These are phyloP conservation scores for Andrena flavipes DNA, from an alignment of 2,888 invertebrate genomes.

Conservation along the genomic window DNA sequence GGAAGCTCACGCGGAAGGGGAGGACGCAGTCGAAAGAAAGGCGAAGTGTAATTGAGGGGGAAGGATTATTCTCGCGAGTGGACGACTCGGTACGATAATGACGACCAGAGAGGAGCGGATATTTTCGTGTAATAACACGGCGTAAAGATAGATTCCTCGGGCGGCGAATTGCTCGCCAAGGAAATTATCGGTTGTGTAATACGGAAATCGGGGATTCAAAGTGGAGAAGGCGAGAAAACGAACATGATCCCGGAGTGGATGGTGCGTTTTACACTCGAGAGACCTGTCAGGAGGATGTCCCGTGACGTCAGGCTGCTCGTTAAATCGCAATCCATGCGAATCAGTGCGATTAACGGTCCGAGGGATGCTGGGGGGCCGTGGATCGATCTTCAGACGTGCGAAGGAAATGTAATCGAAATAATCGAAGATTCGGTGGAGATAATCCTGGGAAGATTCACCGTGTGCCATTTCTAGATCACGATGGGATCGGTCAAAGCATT, in stretches of 20 bases:
- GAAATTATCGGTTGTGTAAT: constrained; percentile 30
- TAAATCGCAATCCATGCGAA: constrained; percentile 23
- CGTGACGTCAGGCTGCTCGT: constrained; percentile 17
- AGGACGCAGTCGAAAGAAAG: not conserved
- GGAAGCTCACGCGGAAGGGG: not conserved
- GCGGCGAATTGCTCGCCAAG: constrained; percentile 3
- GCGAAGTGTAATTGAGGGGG: constrained; percentile 9
- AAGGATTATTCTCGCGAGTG: constrained; percentile 1
- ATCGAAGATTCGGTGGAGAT: not conserved
- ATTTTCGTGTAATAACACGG: constrained; percentile 25
- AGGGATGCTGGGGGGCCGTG: not conserved
- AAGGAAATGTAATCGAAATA: not conserved
- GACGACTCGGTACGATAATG: constrained; percentile 27
- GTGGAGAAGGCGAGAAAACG: not conserved
- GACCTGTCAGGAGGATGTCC: constrained; percentile 1
- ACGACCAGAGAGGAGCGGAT: not conserved
- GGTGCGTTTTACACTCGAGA: not conserved
- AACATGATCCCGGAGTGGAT: not conserved
- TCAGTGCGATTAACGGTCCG: not conserved
- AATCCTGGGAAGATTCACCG: too few relatives aligned
- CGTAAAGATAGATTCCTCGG: constrained; percentile 2
- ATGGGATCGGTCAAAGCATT: too few relatives aligned
- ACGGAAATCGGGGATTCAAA: constrained; percentile 26
- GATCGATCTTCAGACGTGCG: not conserved
- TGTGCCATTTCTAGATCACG: too few relatives aligned